Evolutionary conservation across 2,113 vertebrate genomes (phyloP), one percentile per base, ranked within the genome.

Genomic region (Callipepla californica): DNA sequence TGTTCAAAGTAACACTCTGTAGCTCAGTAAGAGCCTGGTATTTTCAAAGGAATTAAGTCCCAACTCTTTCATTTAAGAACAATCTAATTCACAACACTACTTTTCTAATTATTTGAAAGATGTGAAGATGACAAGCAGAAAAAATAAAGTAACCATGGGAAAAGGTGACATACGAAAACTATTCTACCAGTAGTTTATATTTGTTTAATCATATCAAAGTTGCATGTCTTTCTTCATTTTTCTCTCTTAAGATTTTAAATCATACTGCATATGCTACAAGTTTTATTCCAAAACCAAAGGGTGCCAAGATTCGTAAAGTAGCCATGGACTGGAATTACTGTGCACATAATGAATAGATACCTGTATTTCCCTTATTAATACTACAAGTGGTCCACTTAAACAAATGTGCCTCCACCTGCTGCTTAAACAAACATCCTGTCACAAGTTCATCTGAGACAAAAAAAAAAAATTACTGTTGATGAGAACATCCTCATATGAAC

Each of bases 361-460:
- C 28, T 78, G 68, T 74, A 34, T 87, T 92, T 75, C 26, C 84
- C 36, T 94, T 87, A 80, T 79, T 94, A 88, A 73, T 79, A 65
- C 15, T 92, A 68, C 3, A 63, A 87, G 85, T 48, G 30, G 11
- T 68, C 23, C 3, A 58, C 45, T 93, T 94, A 19, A 67, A 94
- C 19, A 96, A 94, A 89, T 50, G 47, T 40, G 28, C n/a, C 28
- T 78, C 28, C 28, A 87, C 72, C 53, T 90, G 68, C 30, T 80
- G 10, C 78, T 87, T 36, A 79, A 81, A 73, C 34, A 78, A 89
- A 70, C 2, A 55, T 10, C 18, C 36, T 53, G 20, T 34, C 55
- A 38, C 18, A 65, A 66, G 11, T 81, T 90, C 11, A 65, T 81
- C 38, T 81, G 59, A 80, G 47, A 83, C 67, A 82, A 79, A 84